A percentile compares a stretch with the other conserved stretches of the same genome.
Evolutionary conservation across 92 coral and sea anemone species (phyloP).

Genomic region (Palythoa grandis): DNA sequence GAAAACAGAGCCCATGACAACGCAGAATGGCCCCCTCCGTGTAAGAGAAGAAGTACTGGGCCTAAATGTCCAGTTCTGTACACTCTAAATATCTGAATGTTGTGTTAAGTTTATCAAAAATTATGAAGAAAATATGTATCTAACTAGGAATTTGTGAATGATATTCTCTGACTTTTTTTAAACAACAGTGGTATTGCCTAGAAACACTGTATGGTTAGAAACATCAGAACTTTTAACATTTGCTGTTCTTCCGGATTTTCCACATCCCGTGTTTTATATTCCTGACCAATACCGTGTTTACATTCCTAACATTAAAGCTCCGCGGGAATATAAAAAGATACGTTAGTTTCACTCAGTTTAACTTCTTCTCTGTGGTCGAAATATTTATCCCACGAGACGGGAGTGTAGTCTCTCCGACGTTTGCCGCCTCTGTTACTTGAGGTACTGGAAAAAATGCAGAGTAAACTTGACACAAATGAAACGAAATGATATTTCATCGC

Average conservation of each 20-base stretch:
- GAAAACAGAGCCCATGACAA: conserved; percentile 95
- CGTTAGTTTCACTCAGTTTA: conserved; percentile 70
- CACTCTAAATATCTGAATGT: conserved; percentile 74
- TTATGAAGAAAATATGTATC: not conserved
- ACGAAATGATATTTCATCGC: not conserved
- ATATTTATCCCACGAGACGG: conserved; percentile 86
- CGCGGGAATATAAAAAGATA: conserved; percentile 58
- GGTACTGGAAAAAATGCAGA: not conserved
- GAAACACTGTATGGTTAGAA: too few relatives aligned
- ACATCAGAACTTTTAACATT: too few relatives aligned
- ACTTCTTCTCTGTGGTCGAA: conserved; percentile 81
- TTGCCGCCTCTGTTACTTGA: conserved; percentile 48
- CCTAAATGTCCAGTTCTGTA: conserved; percentile 88
- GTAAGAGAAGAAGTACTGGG: conserved; percentile 81
- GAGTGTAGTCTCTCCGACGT: conserved; percentile 83
- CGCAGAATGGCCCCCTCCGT: conserved; percentile 99
- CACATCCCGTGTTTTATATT: too few relatives aligned
- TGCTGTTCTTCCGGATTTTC: too few relatives aligned
- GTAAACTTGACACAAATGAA: conserved; percentile 11
- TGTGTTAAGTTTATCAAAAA: conserved; percentile 46
- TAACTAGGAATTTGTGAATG: not conserved
- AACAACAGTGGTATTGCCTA: not conserved
- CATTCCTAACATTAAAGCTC: not conserved
- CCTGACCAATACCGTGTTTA: too few relatives aligned
- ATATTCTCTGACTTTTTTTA: too few relatives aligned